Percentiles rank a stretch among this genome's conserved stretches.
These are phyloP conservation scores for Okapia johnstoni DNA, from an alignment of 2,113 vertebrate species.

Conservation along the genomic window DNA sequence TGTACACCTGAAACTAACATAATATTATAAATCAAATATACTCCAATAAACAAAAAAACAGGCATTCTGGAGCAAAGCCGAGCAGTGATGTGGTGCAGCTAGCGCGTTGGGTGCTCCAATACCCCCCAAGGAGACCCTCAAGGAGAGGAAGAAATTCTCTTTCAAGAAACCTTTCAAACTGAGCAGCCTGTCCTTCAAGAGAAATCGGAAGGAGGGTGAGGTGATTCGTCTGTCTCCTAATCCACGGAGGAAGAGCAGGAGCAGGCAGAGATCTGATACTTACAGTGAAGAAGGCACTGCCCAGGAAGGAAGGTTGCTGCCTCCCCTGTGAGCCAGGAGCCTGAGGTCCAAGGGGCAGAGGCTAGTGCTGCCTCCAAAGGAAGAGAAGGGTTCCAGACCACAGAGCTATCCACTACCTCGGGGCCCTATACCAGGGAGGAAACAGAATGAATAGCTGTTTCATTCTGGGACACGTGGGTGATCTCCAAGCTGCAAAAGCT, in stretches of 20 bases:
- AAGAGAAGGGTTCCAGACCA: conserved; percentile 80
- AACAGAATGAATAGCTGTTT: conserved; percentile 88
- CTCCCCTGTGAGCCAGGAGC: conserved; percentile 58
- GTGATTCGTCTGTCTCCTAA: conserved; percentile 78
- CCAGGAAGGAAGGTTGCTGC: conserved; percentile 67
- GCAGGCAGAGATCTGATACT: conserved; percentile 60
- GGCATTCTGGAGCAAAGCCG: background rate
- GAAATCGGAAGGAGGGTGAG: conserved; percentile 87
- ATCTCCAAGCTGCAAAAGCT: conserved; percentile 77
- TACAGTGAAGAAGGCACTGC: conserved; percentile 77
- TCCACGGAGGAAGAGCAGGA: conserved; percentile 82
- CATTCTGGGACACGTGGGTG: conserved; percentile 64
- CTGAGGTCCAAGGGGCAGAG: conserved; percentile 71
- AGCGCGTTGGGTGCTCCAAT: conserved; percentile 40
- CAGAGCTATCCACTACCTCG: conserved; percentile 82
- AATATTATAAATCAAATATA: background rate
- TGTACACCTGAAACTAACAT: background rate
- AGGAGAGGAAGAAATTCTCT: conserved; percentile 98
- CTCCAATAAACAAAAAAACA: background rate
- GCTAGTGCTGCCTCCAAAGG: conserved; percentile 52
- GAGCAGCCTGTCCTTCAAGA: conserved; percentile 92
- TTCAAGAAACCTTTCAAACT: conserved; percentile 97
- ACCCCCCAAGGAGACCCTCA: conserved; percentile 88
- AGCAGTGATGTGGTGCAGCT: background rate
- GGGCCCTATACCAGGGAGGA: conserved; percentile 81